A percentile compares a stretch with the other conserved stretches of the same genome.
Evolutionary conservation across 2,888 invertebrate species (phyloP).

Genomic region (Apotomis capreana): DNA sequence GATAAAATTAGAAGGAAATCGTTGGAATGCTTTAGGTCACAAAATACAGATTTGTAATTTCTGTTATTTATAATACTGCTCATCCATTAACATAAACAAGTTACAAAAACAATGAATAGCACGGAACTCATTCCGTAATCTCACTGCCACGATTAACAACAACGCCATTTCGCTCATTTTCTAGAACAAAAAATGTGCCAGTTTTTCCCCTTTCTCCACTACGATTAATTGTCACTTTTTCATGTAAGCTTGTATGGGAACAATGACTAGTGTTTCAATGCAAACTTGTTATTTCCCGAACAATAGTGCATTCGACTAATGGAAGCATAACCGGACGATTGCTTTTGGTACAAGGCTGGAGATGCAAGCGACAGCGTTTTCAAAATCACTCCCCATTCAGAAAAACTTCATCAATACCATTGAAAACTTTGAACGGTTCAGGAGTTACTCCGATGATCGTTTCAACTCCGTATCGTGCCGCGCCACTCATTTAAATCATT

Average conservation of each 20-base stretch:
- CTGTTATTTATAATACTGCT: slow-evolving; percentile 1
- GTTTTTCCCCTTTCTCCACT: slow-evolving; percentile 44
- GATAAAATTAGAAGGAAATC: no score
- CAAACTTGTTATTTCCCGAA: slow-evolving; percentile 70
- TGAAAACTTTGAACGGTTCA: no score
- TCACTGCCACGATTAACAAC: slow-evolving; percentile 23
- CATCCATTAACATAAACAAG: slow-evolving; percentile 22
- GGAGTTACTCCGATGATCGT: no score
- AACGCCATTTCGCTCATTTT: slow-evolving; percentile 31
- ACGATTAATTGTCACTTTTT: slow-evolving; percentile 68
- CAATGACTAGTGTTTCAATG: slow-evolving; percentile 62
- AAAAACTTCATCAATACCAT: neutral
- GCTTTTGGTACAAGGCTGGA: slow-evolving; percentile 12
- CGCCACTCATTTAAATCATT: no score
- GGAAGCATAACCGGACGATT: slow-evolving; percentile 62
- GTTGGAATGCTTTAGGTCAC: neutral
- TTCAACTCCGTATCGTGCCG: no score
- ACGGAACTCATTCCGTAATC: slow-evolving; percentile 31
- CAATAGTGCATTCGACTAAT: slow-evolving; percentile 69
- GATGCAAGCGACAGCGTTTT: neutral
- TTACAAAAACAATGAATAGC: slow-evolving; percentile 16
- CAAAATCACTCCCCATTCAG: neutral
- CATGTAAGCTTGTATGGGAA: slow-evolving; percentile 49
- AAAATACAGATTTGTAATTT: neutral
- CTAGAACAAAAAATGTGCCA: slow-evolving; percentile 38